Evolutionary conservation across 1,140 invertebrate genomes (phyloP).

Genomic region (Sogatella furcifera): DNA sequence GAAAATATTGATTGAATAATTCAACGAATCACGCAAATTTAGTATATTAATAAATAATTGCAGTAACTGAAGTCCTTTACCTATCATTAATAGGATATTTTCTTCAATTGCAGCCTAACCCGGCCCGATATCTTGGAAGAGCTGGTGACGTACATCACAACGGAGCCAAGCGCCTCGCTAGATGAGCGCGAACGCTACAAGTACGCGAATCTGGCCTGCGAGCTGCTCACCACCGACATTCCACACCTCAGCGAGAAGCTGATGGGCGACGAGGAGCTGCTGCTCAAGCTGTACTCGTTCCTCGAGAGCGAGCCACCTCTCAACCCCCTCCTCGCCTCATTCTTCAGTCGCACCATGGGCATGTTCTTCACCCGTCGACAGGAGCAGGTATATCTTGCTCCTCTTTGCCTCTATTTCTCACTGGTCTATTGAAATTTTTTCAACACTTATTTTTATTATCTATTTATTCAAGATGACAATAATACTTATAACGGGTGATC

Average conservation of each 20-base stretch:
- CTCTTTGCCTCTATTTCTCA: too few species aligned
- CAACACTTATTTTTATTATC: too few species aligned
- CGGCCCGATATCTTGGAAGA: slow-evolving; percentile 73
- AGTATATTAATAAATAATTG: too few species aligned
- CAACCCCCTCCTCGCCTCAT: slow-evolving; percentile 89
- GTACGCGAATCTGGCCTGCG: slow-evolving; percentile 86
- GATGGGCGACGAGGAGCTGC: slow-evolving; percentile 59
- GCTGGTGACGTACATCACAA: slow-evolving; percentile 73
- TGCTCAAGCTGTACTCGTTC: slow-evolving; percentile 81
- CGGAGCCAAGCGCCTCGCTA: slow-evolving; percentile 66
- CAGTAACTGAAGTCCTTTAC: too few species aligned
- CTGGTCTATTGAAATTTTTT: too few species aligned
- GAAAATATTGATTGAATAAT: too few species aligned
- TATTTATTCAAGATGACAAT: too few species aligned
- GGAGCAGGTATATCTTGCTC: slow-evolving; percentile 22
- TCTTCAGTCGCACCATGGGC: slow-evolving; percentile 84
- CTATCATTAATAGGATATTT: too few species aligned
- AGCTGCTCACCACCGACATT: slow-evolving; percentile 84
- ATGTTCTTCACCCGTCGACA: slow-evolving; percentile 23
- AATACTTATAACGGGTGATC: too few species aligned
- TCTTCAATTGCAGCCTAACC: slow-evolving; percentile 52
- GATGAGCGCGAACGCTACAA: slow-evolving; percentile 74
- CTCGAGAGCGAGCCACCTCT: slow-evolving; percentile 74
- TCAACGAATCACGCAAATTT: too few species aligned
- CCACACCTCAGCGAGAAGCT: slow-evolving; percentile 75